Percentiles rank a stretch among this genome's conserved stretches.
Evolutionary conservation across 2,888 invertebrate genomes (phyloP).

Genomic region (Cremastinae sp.): DNA sequence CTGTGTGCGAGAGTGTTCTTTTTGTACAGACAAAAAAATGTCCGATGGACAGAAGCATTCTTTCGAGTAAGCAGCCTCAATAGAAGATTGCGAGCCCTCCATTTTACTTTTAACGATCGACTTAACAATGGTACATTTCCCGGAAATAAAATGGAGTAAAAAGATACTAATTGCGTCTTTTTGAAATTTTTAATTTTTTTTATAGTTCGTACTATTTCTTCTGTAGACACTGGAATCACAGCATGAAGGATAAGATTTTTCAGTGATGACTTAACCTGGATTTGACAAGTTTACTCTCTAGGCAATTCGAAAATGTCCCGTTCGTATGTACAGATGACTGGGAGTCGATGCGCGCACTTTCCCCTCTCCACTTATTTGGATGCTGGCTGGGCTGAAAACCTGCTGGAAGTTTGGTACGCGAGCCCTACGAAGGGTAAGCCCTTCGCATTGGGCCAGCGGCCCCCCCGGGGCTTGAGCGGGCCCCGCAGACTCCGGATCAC

Average conservation of each 20-base stretch:
- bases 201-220: too few species aligned
- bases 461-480: slow-evolving; percentile 64
- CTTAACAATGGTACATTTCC: too few species aligned
- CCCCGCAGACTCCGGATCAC: slow-evolving; percentile 51
- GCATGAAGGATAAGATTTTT: slow-evolving; percentile 69
- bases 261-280: slow-evolving; percentile 74
- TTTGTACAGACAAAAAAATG: too few species aligned
- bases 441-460: slow-evolving; percentile 63
- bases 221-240: too few species aligned
- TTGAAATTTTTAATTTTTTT: too few species aligned
- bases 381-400: slow-evolving; percentile 23
- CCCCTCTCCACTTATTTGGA: slow-evolving; percentile 31
- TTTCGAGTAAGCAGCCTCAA: too few species aligned
- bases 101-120: too few species aligned
- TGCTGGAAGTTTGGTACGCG: slow-evolving; percentile 43
- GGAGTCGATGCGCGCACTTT: slow-evolving; percentile 19
- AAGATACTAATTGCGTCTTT: too few species aligned
- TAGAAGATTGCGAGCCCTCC: too few species aligned
- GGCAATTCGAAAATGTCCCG: slow-evolving; percentile 72
- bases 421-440: slow-evolving; percentile 69
- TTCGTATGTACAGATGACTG: not conserved
- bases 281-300: slow-evolving; percentile 68
- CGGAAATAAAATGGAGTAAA: too few species aligned
- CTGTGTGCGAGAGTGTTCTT: too few species aligned
- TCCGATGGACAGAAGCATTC: too few species aligned